These are phyloP conservation scores for Netelia fuscicornis DNA, from an alignment of 2,888 invertebrate genomes.

Conservation along the genomic window DNA sequence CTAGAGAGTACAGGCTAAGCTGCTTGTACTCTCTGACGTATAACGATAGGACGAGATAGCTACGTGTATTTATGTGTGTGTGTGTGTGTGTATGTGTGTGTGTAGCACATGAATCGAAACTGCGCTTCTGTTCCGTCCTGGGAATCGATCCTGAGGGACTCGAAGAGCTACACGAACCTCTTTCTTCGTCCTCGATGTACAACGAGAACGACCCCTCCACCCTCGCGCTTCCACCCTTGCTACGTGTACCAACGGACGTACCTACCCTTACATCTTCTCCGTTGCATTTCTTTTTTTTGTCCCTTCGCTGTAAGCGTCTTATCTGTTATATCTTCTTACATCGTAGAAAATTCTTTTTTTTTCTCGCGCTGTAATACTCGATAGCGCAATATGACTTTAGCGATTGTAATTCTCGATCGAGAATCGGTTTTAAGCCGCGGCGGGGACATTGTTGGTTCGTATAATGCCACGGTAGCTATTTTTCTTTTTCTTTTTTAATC, in stretches of 20 bases:
- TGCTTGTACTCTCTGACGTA: conserved; percentile 63
- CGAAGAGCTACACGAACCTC: conserved; percentile 5
- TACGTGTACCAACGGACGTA: not conserved
- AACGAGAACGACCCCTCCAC: not conserved
- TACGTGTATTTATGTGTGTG: not conserved
- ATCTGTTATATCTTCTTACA: conserved; percentile 2
- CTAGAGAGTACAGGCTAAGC: conserved; percentile 57
- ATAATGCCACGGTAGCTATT: not conserved
- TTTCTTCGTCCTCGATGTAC: conserved; percentile 26
- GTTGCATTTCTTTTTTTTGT: not conserved
- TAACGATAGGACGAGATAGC: conserved; percentile 52
- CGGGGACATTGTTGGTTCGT: not conserved
- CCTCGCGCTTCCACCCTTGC: not conserved
- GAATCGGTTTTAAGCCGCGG: not conserved
- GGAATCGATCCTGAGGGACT: conserved; percentile 54
- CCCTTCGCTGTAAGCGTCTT: not conserved
- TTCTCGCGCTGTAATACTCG: not conserved
- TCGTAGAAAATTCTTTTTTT: not conserved
- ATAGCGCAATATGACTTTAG: not conserved
- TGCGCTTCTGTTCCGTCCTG: conserved; percentile 49
- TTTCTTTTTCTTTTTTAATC: not conserved
- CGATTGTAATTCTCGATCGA: not conserved
- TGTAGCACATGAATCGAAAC: conserved; percentile 19
- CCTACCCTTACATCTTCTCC: not conserved
- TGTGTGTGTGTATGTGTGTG: not conserved